Conservation (phyloP, 1,140 invertebrate species). For the Drosophila fuyamai region DNA sequence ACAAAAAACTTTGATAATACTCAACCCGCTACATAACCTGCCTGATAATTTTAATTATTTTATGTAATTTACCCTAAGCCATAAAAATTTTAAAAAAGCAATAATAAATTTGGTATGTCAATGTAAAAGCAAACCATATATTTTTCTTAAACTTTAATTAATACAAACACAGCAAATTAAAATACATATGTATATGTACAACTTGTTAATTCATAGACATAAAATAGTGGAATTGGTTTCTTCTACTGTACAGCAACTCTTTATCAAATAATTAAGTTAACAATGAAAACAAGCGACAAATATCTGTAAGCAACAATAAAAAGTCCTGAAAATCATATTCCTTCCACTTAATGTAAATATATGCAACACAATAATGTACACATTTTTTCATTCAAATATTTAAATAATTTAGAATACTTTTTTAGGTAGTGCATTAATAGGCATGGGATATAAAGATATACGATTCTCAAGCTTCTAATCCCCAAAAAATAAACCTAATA, state of each 20-base stretch:
- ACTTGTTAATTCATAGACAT: no score
- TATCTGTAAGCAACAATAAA: not conserved
- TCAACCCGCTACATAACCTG: not conserved
- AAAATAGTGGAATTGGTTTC: no score
- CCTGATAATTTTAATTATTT: constrained; percentile 13
- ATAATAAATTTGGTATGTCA: not conserved
- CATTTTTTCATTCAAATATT: no score
- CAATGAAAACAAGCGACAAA: no score
- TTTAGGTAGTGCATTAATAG: no score
- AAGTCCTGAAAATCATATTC: not conserved
- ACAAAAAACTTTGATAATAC: no score
- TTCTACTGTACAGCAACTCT: no score
- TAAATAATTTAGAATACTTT: no score
- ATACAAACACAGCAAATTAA: not conserved
- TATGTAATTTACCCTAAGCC: not conserved
- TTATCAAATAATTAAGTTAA: no score
- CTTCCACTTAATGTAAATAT: not conserved
- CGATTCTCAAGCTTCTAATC: no score
- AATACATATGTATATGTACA: not conserved
- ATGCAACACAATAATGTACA: not conserved
- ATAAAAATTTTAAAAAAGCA: not conserved
- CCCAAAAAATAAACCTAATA: no score
- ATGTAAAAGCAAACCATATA: not conserved
- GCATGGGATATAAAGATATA: no score
- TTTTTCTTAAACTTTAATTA: not conserved